Evolutionary conservation across 2,797 vertebrate species (phyloP), one percentile per base, ranked within the genome.

Genomic region (Mormyrops boulengeri): DNA sequence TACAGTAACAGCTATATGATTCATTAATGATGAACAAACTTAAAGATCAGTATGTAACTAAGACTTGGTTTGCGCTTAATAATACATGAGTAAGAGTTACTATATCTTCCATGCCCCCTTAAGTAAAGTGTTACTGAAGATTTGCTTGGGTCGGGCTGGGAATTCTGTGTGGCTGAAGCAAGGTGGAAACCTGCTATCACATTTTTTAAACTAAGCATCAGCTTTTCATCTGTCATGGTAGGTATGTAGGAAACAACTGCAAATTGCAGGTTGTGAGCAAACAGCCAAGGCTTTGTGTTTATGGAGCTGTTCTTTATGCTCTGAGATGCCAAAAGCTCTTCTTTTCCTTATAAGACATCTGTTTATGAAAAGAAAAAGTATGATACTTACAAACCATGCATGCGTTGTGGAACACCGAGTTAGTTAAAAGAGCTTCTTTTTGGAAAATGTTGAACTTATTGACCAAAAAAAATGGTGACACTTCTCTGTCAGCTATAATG

Each of bases 211-310:
- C 60, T 30, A 73, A 87, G 73, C 49, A 88, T 57, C 53, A 41
- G 9, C 30, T 88, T 85, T 80, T 69, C 73, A 57, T 82, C 53
- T 34, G 34, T 14, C 14, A 38, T 52, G 19, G 52, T 80, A 30
- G 57, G 22, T 53, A 44, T 73, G n/a, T n/a, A 91, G 89, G 89
- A 92, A 91, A 89, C n/a, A 87, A 22, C 41, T n/a, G 80, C 26
- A 55, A 34, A 87, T 57, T 92, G 91, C 87, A 91, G 88, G 49
- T 55, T 92, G 93, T 94, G 94, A 94, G 93, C 92, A 92, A 93
- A 94, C 90, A 94, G 91, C 19, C 60, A 88, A 91, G 87, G 0
- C 92, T 92, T 62, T 91, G 91, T 92, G 90, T 89, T 92, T 92
- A 53, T 92, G 90, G 52, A 86, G 47, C 26, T 85, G 90, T 92